phyloP scores from a whole-genome alignment of 92 coral and sea anemone species.

The Bergia sp. region DNA sequence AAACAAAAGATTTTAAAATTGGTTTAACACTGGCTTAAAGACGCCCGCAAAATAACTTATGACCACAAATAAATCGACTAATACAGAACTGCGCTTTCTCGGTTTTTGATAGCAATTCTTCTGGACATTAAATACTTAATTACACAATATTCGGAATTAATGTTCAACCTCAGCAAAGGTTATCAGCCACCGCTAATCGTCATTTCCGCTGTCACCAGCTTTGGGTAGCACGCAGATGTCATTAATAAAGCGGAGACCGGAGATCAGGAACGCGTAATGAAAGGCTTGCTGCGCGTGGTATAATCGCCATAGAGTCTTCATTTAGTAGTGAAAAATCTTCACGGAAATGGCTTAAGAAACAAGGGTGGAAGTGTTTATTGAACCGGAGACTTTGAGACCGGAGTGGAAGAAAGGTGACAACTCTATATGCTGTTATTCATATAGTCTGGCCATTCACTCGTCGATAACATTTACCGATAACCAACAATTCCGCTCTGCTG shows the following conservation, averaged over 20 bases:
- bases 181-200: slow-evolving; percentile 41
- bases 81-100: background rate
- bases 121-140: slow-evolving; percentile 8
- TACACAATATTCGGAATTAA: slow-evolving; percentile 11
- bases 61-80: background rate
- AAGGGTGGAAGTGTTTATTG: background rate
- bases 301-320: background rate
- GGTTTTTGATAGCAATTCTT: background rate
- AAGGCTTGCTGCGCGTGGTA: background rate
- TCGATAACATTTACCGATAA: background rate
- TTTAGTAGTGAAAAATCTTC: background rate
- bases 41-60: background rate
- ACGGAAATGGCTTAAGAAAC: slow-evolving; percentile 21
- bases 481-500: slow-evolving; percentile 3
- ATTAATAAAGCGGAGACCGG: background rate
- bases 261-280: slow-evolving; percentile 6
- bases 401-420: background rate
- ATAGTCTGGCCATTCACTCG: background rate
- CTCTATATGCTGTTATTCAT: background rate
- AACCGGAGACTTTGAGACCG: background rate
- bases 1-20: no score
- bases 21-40: background rate
- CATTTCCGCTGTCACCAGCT: slow-evolving; percentile 43
- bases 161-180: slow-evolving; percentile 25
- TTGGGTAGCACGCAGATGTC: slow-evolving; percentile 4